Conservation (phyloP, 1,140 invertebrate species). For the Oncopeltus fasciatus region DNA sequence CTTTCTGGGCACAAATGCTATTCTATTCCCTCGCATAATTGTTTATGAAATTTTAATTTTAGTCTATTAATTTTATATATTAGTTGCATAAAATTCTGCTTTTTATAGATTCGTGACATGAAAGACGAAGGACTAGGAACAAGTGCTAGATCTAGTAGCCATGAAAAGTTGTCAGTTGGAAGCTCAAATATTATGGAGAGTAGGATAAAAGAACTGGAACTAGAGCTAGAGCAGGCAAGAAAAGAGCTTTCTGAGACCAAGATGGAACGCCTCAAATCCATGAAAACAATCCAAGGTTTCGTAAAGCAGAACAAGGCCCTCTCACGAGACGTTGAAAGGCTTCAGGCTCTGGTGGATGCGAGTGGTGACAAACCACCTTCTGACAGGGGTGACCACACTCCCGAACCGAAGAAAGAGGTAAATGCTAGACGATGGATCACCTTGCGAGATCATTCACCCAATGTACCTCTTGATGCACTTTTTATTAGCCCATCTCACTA, state of each 20-base stretch:
- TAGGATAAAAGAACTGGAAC: neutral
- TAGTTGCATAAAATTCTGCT: neutral
- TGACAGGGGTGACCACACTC: neutral
- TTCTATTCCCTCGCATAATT: too few species aligned
- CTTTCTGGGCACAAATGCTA: too few species aligned
- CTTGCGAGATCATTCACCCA: neutral
- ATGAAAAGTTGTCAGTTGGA: too few species aligned
- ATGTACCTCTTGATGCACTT: neutral
- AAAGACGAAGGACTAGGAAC: neutral
- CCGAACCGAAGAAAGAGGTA: neutral
- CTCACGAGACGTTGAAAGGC: slow-evolving; percentile 9
- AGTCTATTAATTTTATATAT: neutral
- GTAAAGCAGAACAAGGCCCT: slow-evolving; percentile 13
- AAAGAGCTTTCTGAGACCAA: neutral
- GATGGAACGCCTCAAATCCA: neutral
- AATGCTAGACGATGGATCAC: neutral
- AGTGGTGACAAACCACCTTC: neutral
- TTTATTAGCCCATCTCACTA: too few species aligned
- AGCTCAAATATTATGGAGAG: too few species aligned
- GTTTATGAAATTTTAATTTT: too few species aligned
- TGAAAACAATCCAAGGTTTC: slow-evolving; percentile 13
- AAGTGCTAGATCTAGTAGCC: too few species aligned
- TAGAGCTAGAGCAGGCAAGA: neutral
- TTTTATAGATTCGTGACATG: neutral
- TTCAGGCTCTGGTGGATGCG: too few species aligned